Evolutionary conservation across 2,797 vertebrate genomes (phyloP).

Genomic region (Corythornis leucogaster): DNA sequence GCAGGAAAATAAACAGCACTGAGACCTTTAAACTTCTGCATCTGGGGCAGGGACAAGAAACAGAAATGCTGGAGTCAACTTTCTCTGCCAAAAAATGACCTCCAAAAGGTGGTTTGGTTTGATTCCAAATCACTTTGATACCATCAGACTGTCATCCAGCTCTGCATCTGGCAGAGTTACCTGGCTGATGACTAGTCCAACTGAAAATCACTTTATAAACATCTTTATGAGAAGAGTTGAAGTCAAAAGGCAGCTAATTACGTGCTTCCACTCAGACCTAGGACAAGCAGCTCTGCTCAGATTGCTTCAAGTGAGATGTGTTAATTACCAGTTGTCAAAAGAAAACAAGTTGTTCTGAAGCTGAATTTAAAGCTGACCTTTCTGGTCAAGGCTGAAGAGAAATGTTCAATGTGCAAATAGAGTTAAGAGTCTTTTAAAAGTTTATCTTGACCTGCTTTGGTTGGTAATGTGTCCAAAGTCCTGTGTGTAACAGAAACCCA

Average conservation of each 20-base stretch:
- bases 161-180: background rate
- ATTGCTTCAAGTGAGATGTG: background rate
- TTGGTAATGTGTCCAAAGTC: background rate
- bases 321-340: conserved; percentile 46
- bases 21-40: background rate
- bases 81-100: background rate
- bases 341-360: background rate
- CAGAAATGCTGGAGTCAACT: background rate
- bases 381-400: background rate
- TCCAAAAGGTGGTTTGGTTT: background rate
- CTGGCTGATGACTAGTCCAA: background rate
- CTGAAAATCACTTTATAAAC: background rate
- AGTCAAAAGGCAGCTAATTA: conserved; percentile 5
- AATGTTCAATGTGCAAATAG: background rate
- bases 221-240: background rate
- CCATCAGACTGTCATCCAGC: background rate
- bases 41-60: background rate
- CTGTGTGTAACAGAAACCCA: background rate
- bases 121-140: background rate
- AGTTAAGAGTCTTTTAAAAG: background rate
- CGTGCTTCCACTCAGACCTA: background rate
- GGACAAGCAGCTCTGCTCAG: background rate
- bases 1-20: background rate
- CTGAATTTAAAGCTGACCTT: conserved; percentile 23
- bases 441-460: background rate